phyloP scores from a whole-genome alignment of 2,113 vertebrate genomes.

The Megaceryle torquata region DNA sequence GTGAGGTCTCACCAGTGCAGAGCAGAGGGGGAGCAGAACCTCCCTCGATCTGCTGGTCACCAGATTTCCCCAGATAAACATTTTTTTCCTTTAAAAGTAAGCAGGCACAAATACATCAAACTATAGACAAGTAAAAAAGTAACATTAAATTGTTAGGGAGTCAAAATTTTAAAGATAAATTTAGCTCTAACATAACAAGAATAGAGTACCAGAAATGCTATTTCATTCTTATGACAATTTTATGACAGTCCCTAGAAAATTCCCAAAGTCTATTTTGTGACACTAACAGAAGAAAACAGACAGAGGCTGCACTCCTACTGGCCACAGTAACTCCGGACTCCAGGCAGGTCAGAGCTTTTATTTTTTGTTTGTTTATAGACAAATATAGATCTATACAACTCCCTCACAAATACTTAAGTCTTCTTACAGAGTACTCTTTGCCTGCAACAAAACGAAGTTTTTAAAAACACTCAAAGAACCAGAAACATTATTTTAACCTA shows the following conservation, averaged over 20 bases:
- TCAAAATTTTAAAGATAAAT: background rate
- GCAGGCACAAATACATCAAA: background rate
- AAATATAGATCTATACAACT: background rate
- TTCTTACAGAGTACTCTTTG: background rate
- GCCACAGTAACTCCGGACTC: background rate
- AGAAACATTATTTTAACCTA: background rate
- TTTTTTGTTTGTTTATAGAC: too few relatives aligned
- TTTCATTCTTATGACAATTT: background rate
- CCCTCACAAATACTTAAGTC: background rate
- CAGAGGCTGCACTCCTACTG: background rate
- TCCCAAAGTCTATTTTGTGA: background rate
- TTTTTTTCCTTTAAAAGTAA: background rate
- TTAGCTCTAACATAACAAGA: background rate
- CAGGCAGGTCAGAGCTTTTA: background rate
- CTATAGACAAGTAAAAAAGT: background rate
- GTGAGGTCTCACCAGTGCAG: too few relatives aligned
- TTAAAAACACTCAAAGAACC: background rate
- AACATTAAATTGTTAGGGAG: background rate
- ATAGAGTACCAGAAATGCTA: background rate
- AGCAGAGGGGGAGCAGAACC: too few relatives aligned
- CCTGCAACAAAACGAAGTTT: background rate
- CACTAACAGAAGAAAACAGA: background rate
- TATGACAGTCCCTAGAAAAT: background rate
- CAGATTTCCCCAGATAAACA: background rate
- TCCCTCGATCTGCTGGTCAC: too few relatives aligned